Evolutionary conservation across 2,888 invertebrate genomes (phyloP).

Genomic region (Nomada ferruginata): DNA sequence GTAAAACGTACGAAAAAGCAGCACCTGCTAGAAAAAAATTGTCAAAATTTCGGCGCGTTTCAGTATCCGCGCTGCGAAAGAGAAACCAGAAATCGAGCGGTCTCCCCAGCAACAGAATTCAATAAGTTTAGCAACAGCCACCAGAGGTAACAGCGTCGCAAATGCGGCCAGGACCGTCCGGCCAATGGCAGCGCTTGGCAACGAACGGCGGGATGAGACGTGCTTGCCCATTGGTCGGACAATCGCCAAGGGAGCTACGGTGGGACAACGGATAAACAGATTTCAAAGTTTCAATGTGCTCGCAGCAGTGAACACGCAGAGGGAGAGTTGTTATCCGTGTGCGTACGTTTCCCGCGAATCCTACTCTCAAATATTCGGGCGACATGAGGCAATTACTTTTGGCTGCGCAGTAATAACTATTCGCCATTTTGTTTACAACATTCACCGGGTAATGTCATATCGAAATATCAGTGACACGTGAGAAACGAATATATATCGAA

Average conservation of each 20-base stretch:
- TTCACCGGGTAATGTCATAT: conserved; percentile 14
- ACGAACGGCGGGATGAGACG: conserved; percentile 76
- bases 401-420: too few species aligned
- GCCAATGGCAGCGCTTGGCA: conserved; percentile 71
- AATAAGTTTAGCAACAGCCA: conserved; percentile 26
- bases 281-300: conserved; percentile 73
- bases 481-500: not conserved
- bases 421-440: not conserved
- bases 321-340: conserved; percentile 64
- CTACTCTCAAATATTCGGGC: conserved; percentile 24
- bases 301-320: conserved; percentile 57
- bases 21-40: too few species aligned
- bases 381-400: too few species aligned
- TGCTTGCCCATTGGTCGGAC: conserved; percentile 62
- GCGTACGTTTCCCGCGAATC: conserved; percentile 64
- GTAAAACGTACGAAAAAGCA: too few species aligned
- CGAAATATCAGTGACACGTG: conserved; percentile 2
- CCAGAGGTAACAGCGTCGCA: conserved; percentile 46
- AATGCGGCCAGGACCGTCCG: not conserved
- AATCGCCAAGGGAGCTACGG: conserved; percentile 56
- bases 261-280: conserved; percentile 71
- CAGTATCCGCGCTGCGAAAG: conserved; percentile 12
- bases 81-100: conserved; percentile 50
- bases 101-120: conserved; percentile 75
- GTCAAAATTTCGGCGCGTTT: too few species aligned